Base-by-base conservation (phyloP, 2,113 vertebrate species). In the Saimiri boliviensis region DNA sequence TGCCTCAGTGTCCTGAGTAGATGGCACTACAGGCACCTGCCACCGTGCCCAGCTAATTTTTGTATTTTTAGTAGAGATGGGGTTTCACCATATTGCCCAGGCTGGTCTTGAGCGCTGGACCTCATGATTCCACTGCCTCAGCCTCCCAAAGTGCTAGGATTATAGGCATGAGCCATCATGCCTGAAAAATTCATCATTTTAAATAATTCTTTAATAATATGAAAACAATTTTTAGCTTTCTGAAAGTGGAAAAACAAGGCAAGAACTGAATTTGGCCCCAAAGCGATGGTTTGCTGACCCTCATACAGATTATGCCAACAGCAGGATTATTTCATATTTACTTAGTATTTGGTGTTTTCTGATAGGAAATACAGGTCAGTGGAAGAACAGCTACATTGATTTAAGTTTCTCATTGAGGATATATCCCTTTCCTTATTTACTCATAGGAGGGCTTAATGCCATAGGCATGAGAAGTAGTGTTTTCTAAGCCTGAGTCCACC, bases 311-410 rank as follows among this genome's bases (percentile, higher is more conserved):
- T 70, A 86, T 82, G 13, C 17, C n/a, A 77, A 81, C 19, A 73
- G 10, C 40, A 84, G 89, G 19, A 87, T 71, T 52, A 35, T 60
- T 91, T 86, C 86, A 2, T 82, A 30, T 76, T 81, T 93, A 13
- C 13, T n/a, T 83, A 45, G 9, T 9, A 12, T 83, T 89, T 86
- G 40, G 12, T 58, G n/a, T 94, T 94, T 86, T 73, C n/a, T 96
- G 40, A 58, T 74, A 86, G 56, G 1, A 94, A 91, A 45, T 70
- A n/a, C 3, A 86, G 11, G 52, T 88, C 23, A 66, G 3, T 90
- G 14, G 42, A 21, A 20, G 52, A 92, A 80, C 63, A 93, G 49
- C 70, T 16, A 32, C 1, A 30, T 32, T 35, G 83, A n/a, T 27
- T 49, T 85, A 32, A 49, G 47, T 85, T 89, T 90, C 40, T 23